These are phyloP conservation scores for Drosophila putrida DNA, from an alignment of 2,888 invertebrate species.

Conservation along the genomic window DNA sequence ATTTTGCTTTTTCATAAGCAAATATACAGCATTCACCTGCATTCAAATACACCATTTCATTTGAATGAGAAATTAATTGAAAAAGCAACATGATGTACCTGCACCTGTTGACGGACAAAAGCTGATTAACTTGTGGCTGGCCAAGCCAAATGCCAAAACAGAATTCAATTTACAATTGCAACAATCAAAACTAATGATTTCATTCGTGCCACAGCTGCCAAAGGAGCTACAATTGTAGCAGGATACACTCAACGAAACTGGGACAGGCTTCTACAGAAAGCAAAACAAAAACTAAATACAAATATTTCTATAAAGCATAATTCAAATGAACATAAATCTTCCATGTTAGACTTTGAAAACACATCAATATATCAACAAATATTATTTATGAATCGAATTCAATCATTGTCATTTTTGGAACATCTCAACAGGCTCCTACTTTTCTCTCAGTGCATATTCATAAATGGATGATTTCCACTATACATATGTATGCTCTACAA, in stretches of 20 bases:
- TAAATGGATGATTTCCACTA: slow-evolving; percentile 55
- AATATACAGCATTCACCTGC: slow-evolving; percentile 8
- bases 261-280: background rate
- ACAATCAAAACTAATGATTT: slow-evolving; percentile 38
- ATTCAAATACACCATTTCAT: slow-evolving; percentile 1
- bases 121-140: slow-evolving; percentile 62
- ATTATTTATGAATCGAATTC: background rate
- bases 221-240: background rate
- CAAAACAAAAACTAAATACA: background rate
- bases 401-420: background rate
- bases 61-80: slow-evolving; percentile 25
- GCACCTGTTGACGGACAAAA: slow-evolving; percentile 63
- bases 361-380: too few relatives aligned
- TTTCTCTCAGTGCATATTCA: slow-evolving; percentile 46
- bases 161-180: slow-evolving; percentile 51
- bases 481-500: slow-evolving; percentile 44
- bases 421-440: background rate
- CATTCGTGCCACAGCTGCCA: slow-evolving; percentile 3
- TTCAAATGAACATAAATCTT: too few relatives aligned
- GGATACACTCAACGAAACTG: slow-evolving; percentile 26
- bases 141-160: slow-evolving; percentile 13
- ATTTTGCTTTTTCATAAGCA: slow-evolving; percentile 48
- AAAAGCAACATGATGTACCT: slow-evolving; percentile 49
- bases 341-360: too few relatives aligned
- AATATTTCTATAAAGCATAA: background rate